Conservation (phyloP, 2,888 invertebrate species). For the Archips xylosteana region DNA sequence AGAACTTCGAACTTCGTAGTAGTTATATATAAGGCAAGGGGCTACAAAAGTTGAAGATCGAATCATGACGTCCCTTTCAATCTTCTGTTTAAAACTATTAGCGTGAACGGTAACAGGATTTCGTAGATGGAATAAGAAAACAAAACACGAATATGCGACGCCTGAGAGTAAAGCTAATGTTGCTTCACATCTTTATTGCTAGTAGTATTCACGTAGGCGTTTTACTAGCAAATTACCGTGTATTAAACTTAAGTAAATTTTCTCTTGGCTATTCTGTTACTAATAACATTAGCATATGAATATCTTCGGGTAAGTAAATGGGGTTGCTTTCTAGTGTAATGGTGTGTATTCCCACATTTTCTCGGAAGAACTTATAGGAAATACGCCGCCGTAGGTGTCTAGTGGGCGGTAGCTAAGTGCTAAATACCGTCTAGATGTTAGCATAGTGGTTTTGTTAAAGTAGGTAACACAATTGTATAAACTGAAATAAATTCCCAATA, state of each 20-base stretch:
- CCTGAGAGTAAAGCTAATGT: constrained; percentile 4
- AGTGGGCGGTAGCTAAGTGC: constrained; percentile 1
- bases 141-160: background rate
- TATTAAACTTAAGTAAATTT: background rate
- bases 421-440: background rate
- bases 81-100: no score
- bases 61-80: no score
- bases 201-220: constrained; percentile 17
- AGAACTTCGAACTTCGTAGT: no score
- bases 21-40: no score
- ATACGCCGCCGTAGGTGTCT: background rate
- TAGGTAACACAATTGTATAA: no score
- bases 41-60: no score
- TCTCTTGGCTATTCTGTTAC: background rate
- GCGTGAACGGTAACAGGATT: no score
- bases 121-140: no score
- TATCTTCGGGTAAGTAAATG: constrained; percentile 17
- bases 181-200: constrained; percentile 4
- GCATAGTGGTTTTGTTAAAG: no score
- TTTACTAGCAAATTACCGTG: background rate
- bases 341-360: background rate
- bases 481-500: no score
- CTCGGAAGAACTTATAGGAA: constrained; percentile 4
- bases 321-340: constrained; percentile 19
- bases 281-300: constrained; percentile 24